These are phyloP conservation scores for Tineola bisselliella DNA, from an alignment of 2,888 invertebrate genomes.

Conservation along the genomic window DNA sequence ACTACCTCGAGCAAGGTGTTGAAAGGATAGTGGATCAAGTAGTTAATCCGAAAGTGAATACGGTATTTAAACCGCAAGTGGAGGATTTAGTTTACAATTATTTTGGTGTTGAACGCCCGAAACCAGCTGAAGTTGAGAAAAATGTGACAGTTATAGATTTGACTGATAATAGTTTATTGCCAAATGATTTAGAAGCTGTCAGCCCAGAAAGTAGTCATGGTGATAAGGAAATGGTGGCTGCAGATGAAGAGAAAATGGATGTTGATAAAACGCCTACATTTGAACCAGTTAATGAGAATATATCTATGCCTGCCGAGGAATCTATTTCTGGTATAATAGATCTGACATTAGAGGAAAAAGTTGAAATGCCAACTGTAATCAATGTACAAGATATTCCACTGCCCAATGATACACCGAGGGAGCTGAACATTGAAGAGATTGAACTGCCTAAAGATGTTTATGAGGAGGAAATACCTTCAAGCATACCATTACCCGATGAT, in stretches of 20 bases:
- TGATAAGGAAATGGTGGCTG: conserved; percentile 27
- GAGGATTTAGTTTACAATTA: conserved; percentile 90
- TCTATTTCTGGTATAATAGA: conserved; percentile 66
- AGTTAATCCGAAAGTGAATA: conserved; percentile 90
- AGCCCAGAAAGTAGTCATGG: conserved; percentile 74
- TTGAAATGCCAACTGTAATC: not conserved
- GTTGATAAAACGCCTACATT: conserved; percentile 22
- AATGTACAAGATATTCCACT: conserved; percentile 28
- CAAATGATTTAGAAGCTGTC: conserved; percentile 82
- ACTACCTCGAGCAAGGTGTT: conserved; percentile 89
- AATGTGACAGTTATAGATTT: conserved; percentile 35
- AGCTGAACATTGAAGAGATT: conserved; percentile 38
- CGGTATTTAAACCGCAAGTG: conserved; percentile 88
- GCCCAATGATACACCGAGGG: conserved; percentile 59
- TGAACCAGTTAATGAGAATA: conserved; percentile 16
- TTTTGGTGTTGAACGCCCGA: conserved; percentile 81
- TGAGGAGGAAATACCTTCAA: conserved; percentile 22
- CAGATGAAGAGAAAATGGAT: conserved; percentile 19
- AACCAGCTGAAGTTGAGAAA: conserved; percentile 41
- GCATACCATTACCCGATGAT: conserved; percentile 45
- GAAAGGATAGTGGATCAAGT: conserved; percentile 96
- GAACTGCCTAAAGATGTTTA: conserved; percentile 35
- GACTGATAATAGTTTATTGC: conserved; percentile 69
- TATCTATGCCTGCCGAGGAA: conserved; percentile 23
- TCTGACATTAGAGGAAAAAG: conserved; percentile 36